Base-by-base conservation (phyloP, 2,797 vertebrate species). In the Chaetophractus vellerosus region DNA sequence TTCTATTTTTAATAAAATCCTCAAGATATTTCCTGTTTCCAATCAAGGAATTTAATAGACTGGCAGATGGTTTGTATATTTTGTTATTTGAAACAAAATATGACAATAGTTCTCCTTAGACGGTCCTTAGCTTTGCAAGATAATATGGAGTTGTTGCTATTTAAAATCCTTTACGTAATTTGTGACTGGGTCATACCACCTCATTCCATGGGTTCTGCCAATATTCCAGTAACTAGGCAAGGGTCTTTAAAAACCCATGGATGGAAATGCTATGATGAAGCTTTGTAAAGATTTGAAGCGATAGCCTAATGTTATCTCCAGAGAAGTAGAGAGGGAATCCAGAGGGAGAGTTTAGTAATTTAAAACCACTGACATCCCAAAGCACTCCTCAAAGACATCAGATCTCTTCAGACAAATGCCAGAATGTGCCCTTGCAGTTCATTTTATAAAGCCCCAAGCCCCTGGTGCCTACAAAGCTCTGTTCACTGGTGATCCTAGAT, bases 71-170 rank as follows among this genome's bases (percentile, higher is more conserved):
- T 5, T 83, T 85, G 2, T 71, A 57, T 83, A 86, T 86, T 94
- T 95, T 86, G 16, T 41, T 78, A 57, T 19, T 33, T 3, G 0
- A 81, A 31, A 90, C 19, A 1, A 6, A 84, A 23, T 79, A 81
- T 80, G 88, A 87, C 1, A 85, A 75, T 55, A 63, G 41, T 48
- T 84, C 9, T 89, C 52, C 79, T 96, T 38, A 93, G 50, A 88
- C 68, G 68, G 93, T 74, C 28, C 41, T 79, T 10, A 88, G 55
- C 1, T 90, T 80, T n/a, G 88, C 26, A 59, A 68, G 28, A 72
- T 74, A 59, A 85, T 55, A 81, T 66, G 19, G n/a, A 97, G 21
- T 71, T 91, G 68, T 1, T 94, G 11, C 45, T 95, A 90, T 93
- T 88, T 28, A 92, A 95, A 96, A 81, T 81, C 18, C n/a, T 38